A percentile compares a stretch with the other conserved stretches of the same genome.
Evolutionary conservation across 2,888 invertebrate species (phyloP).

Genomic region (Archips xylosteana): DNA sequence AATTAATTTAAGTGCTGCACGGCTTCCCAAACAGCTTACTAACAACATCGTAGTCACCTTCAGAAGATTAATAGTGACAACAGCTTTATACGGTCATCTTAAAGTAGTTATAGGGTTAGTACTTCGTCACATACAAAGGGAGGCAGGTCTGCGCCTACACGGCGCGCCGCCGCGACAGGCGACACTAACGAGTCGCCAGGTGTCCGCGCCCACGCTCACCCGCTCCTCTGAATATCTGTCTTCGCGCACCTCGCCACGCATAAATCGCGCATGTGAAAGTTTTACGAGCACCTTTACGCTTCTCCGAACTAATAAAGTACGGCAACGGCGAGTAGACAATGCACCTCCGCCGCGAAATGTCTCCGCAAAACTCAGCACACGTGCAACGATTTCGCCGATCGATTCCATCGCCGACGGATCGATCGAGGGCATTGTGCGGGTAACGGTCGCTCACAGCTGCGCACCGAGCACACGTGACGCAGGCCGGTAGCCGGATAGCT

Average conservation of each 20-base stretch:
- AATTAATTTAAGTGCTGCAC: constrained; percentile 65
- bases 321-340: constrained; percentile 72
- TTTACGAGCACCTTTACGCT: constrained; percentile 82
- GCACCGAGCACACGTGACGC: constrained; percentile 76
- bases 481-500: constrained; percentile 82
- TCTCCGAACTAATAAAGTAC: constrained; percentile 78
- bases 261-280: constrained; percentile 84
- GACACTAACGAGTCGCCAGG: constrained; percentile 83
- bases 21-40: constrained; percentile 24
- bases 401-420: constrained; percentile 80
- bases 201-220: constrained; percentile 79
- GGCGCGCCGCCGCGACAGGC: constrained; percentile 54
- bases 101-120: constrained; percentile 18
- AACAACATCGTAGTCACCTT: background rate
- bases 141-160: constrained; percentile 40
- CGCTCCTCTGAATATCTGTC: constrained; percentile 80
- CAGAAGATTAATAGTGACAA: background rate
- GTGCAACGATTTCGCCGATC: constrained; percentile 81
- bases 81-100: constrained; percentile 11
- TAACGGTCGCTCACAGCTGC: constrained; percentile 85
- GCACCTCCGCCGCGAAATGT: constrained; percentile 73
- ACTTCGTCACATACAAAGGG: constrained; percentile 28
- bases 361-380: constrained; percentile 71
- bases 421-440: constrained; percentile 85
- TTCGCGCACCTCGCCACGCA: constrained; percentile 69